Conservation (phyloP, 2,113 vertebrate genomes). For the Forbesichthys agassizii region DNA sequence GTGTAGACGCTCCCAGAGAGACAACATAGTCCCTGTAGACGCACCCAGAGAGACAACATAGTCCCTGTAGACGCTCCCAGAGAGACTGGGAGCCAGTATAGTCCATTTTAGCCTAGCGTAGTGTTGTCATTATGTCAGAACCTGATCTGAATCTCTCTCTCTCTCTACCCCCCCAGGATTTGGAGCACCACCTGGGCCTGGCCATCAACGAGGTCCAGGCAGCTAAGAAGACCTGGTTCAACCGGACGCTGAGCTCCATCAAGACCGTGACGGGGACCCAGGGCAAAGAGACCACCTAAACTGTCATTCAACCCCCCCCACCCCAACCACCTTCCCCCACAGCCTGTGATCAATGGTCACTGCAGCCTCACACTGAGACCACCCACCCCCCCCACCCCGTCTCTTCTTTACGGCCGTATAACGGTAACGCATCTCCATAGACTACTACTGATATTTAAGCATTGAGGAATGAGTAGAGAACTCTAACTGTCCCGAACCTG, state of each 20-base stretch:
- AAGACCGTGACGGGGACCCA: constrained; percentile 97
- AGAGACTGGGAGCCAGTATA: background rate
- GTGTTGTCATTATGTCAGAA: background rate
- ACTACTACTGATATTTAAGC: constrained; percentile 85
- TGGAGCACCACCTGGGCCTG: constrained; percentile 95
- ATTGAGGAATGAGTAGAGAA: constrained; percentile 39
- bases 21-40: background rate
- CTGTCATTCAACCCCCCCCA: constrained; percentile 28
- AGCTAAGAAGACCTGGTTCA: constrained; percentile 99
- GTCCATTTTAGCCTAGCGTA: background rate
- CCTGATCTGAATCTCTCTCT: background rate
- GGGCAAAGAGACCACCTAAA: constrained; percentile 95
- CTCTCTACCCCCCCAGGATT: constrained; percentile 77
- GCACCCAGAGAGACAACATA: no score
- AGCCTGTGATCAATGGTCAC: constrained; percentile 24
- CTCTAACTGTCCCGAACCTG: constrained; percentile 52
- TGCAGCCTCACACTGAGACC: constrained; percentile 25
- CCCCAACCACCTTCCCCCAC: constrained; percentile 7
- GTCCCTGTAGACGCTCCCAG: no score
- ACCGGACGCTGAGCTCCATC: constrained; percentile 97
- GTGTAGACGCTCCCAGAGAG: background rate
- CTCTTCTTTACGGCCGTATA: constrained; percentile 46
- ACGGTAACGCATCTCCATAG: constrained; percentile 41
- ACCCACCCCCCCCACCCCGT: background rate
- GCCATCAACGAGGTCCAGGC: constrained; percentile 96